Base-by-base conservation (phyloP, 2,113 vertebrate species). In the Eudorcas thomsonii region DNA sequence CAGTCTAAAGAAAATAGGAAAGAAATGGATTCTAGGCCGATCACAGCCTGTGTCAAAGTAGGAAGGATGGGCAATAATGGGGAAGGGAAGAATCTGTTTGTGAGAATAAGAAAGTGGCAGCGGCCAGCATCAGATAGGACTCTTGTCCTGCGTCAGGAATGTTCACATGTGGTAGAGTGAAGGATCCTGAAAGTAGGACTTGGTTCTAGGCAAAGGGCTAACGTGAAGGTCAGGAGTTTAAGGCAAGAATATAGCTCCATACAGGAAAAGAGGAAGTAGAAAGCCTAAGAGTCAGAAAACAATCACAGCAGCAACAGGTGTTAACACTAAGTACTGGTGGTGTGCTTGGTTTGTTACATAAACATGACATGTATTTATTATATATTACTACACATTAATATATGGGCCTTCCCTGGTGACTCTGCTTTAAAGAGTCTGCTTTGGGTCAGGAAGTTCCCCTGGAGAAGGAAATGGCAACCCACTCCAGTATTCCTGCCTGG, bases 381-480 rank as follows among this genome's bases (percentile, higher is more conserved):
- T 36, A 83, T 82, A n/a, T 82, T 82, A 50, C 10, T 81, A 82
- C 45, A 50, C 48, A 50, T n/a, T n/a, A 78, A 45, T 48, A 48
- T 28, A 78, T 77, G 71, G 71, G 11, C 36, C 71, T 77, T 77
- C 12, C 71, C 23, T 77, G 21, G 36, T 43, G 36, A 77, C n/a
- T 43, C 21, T 39, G 71, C 0, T 0, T 11, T 43, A 43, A 39
- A 39, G 36, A 43, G 23, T 74, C 71, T 71, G 19, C n/a, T 43
- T 39, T 77, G 71, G 36, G 36, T 43, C 23, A 7, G 21, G 71
- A 77, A 23, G 36, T 7, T 43, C 21, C 6, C 23, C 36, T 77
- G 71, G 11, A 77, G 71, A 77, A 7, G 36, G 36, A 25, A 77
- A 43, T 43, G 11, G 23, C 36, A 77, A 43, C 36, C 11, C 36